Conservation (phyloP, 2,797 vertebrate genomes). For the Rhynchotus rufescens region DNA sequence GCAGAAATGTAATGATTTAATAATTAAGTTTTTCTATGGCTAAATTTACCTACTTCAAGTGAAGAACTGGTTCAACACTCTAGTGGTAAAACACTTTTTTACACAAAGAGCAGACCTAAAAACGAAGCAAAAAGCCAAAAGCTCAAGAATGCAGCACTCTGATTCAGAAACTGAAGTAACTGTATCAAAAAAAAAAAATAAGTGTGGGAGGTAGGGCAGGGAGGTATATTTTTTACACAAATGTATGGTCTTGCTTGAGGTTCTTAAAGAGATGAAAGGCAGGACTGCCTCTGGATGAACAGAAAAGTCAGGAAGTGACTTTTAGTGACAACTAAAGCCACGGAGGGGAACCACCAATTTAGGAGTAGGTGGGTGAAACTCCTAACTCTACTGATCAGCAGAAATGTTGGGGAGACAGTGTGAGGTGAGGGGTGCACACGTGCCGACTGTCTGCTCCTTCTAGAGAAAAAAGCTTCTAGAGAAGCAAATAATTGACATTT, state of each 20-base stretch:
- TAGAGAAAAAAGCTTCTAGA: not conserved
- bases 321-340: not conserved
- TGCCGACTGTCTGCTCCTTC: not conserved
- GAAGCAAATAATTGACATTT: conserved; percentile 1
- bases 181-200: not conserved
- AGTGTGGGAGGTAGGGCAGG: too few species aligned
- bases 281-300: not conserved
- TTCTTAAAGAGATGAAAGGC: not conserved
- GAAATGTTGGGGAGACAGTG: not conserved
- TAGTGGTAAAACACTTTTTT: not conserved
- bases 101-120: conserved; percentile 6
- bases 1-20: conserved; percentile 57
- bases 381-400: not conserved
- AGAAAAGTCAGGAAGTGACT: not conserved
- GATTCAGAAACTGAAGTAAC: not conserved
- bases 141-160: not conserved
- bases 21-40: conserved; percentile 53
- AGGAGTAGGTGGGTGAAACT: not conserved
- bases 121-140: not conserved
- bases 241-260: not conserved
- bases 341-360: not conserved
- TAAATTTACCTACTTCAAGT: conserved; percentile 61
- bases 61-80: conserved; percentile 9
- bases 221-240: not conserved
- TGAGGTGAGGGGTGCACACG: not conserved